Base-by-base conservation (phyloP, 2,113 vertebrate genomes). In the Thunnus thynnus region DNA sequence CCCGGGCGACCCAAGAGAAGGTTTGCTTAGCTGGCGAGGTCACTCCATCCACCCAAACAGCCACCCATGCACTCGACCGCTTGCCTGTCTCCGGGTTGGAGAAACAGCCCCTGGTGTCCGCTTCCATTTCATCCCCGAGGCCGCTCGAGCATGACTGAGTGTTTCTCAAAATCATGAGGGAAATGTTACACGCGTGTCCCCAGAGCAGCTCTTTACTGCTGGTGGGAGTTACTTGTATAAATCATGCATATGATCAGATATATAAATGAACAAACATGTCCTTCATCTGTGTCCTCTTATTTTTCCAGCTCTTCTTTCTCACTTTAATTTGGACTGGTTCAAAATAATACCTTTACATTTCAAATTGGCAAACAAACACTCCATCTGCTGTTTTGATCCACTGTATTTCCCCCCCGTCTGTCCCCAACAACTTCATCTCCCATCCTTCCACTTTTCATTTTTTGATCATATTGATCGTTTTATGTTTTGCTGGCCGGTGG, bases 121-220 rank as follows among this genome's bases (percentile, higher is more conserved):
- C 82, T 77, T 66, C 63, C 52, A 74, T 92, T 81, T 71, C 82
- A 13, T 90, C 72, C 86, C 86, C 8, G 17, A 74, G 88, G 82
- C 77, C 80, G 61, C 78, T 85, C 11, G 47, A 91, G 90, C 87
- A 30, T 88, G 56, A 61, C 65, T 32, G 72, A 86, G 78, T 80
- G 73, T 77, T 81, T 81, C 61, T 84, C 75, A 44, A n/a, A 78
- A 84, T 68, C 76, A 50, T 22, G 1, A 17, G 79, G 83, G 50
- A 77, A 73, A 63, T 13, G 74, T 83, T 61, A 41, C 63, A 25
- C 11, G 67, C 48, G 52, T 16, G 51, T 78, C 80, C 83, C 65
- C 41, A 2, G 57, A 72, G 61, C 65, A 5, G 60, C 78, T 61
- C 55, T 68, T 55, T 50, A 77, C 74, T 18, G 17, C 36, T 12